These are phyloP conservation scores for Dioctria rufipes DNA, from an alignment of 2,888 invertebrate genomes.

Conservation along the genomic window DNA sequence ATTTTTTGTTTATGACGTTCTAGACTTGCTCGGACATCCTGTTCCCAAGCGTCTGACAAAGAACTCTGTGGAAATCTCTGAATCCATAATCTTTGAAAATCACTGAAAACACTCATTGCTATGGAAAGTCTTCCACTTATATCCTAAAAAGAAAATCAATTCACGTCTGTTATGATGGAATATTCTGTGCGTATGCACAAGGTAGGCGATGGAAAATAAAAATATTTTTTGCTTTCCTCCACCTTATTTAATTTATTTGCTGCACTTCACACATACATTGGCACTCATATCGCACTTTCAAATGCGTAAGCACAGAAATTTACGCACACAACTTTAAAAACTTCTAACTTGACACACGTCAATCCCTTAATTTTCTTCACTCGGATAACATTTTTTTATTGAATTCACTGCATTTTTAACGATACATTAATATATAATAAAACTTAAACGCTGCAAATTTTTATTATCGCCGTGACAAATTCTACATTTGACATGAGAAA, in stretches of 20 bases:
- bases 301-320: constrained; percentile 34
- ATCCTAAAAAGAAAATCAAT: constrained; percentile 41
- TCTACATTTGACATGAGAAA: constrained; percentile 5
- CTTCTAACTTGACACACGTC: constrained; percentile 54
- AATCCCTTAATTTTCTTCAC: constrained; percentile 37
- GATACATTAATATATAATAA: not conserved
- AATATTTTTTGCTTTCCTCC: constrained; percentile 15
- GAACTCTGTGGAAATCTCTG: constrained; percentile 92
- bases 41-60: constrained; percentile 93
- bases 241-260: constrained; percentile 29
- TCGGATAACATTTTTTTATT: not conserved
- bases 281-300: constrained; percentile 41
- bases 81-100: constrained; percentile 93
- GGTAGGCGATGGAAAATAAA: not conserved
- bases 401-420: constrained; percentile 21
- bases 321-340: constrained; percentile 34
- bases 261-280: constrained; percentile 47
- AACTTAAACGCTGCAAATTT: not conserved
- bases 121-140: not conserved
- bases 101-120: constrained; percentile 87
- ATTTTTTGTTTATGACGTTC: constrained; percentile 92
- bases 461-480: not conserved
- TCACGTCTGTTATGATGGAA: constrained; percentile 20
- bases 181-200: constrained; percentile 38
- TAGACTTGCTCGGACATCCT: constrained; percentile 91